Base-by-base conservation (phyloP, 2,888 invertebrate species). In the Idaea straminata region DNA sequence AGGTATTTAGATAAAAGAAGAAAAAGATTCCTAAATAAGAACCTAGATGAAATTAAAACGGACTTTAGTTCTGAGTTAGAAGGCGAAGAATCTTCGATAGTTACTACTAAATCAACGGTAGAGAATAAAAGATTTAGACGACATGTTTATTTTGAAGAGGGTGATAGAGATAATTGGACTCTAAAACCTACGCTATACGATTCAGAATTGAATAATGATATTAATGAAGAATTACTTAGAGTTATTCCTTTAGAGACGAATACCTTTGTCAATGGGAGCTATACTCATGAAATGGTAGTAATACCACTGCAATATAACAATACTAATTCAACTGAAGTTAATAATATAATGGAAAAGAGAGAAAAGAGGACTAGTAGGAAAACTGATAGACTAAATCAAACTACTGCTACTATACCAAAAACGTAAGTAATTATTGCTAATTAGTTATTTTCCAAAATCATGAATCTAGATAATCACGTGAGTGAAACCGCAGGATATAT, bases 361-460 rank as follows among this genome's bases (percentile, higher is more conserved):
- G 91, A 93, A 57, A 93, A 93, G 73, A 88, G 93, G 65, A 93
- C 93, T 0, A 93, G 92, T 73, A 88, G 93, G 66, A 93, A 93
- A 77, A 91, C 92, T 13, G 93, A 93, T 71, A 84, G 92, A 71
- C 72, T 92, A 2, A 93, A 93, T 73, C 93, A 93, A 78, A 93
- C 93, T 1, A 93, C 93, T 38, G 92, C 91, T 4, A 85, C 91
- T 36, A 83, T 93, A 61, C 93, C 93, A 10, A 93, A 93, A 83
- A 91, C 91, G 93, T 93, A 81, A 86, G 91, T 83, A 64, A 25
- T n/a, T n/a, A n/a, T n/a, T n/a, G n/a, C n/a, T n/a, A n/a, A n/a
- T n/a, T n/a, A n/a, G n/a, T n/a, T n/a, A n/a, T n/a, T n/a, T n/a
- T n/a, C n/a, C n/a, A n/a, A n/a, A n/a, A n/a, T n/a, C n/a, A n/a